Conservation (phyloP, 2,113 vertebrate species). For the Sula dactylatra region DNA sequence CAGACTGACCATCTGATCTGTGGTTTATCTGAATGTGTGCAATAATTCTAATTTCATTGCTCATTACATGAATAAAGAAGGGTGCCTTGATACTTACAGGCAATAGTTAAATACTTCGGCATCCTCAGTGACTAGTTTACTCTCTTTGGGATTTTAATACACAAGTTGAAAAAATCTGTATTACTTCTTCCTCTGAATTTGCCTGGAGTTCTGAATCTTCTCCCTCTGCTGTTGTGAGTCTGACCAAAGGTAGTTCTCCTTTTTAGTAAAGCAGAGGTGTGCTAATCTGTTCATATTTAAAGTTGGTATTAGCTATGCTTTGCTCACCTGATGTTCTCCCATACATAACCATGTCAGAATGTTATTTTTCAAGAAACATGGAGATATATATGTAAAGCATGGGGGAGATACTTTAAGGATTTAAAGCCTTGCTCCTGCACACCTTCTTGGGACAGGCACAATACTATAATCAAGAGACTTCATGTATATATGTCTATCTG, state of each 20-base stretch:
- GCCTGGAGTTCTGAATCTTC: background rate
- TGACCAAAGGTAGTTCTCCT: background rate
- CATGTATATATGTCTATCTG: background rate
- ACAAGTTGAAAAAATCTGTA: background rate
- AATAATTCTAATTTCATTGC: constrained; percentile 23
- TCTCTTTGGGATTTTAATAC: background rate
- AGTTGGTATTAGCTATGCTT: background rate
- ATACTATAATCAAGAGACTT: background rate
- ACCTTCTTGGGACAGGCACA: background rate
- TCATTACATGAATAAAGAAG: background rate
- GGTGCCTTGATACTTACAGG: background rate
- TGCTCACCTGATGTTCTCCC: background rate
- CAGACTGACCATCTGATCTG: background rate
- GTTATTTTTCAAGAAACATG: background rate
- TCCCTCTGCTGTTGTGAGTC: background rate
- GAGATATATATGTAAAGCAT: background rate
- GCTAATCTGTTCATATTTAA: background rate
- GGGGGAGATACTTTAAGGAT: background rate
- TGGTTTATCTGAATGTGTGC: background rate
- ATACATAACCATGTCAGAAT: background rate
- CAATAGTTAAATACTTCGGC: constrained; percentile 9
- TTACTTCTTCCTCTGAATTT: constrained; percentile 24
- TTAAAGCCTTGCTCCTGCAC: background rate
- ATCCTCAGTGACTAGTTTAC: constrained; percentile 31
- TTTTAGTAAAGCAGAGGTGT: background rate